Evolutionary conservation across 2,888 invertebrate species (phyloP), one percentile per base, ranked within the genome.

Genomic region (Stenoptilia bipunctidactyla): DNA sequence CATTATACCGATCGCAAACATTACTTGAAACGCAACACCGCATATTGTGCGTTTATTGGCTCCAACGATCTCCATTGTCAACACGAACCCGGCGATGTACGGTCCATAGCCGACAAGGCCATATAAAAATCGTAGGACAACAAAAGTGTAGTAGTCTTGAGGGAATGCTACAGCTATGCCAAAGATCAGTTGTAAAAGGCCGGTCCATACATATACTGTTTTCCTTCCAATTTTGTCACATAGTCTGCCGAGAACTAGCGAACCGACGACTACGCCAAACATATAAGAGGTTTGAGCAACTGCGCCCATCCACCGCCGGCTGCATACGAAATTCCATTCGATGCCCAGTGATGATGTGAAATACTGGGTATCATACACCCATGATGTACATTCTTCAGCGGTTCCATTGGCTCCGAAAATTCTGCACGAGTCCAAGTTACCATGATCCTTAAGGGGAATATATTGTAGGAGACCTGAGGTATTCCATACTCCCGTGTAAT

Each of bases 281-380:
- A 95, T 94, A 63, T 90, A 92, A 1, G 86, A 72, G 0, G 91
- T 89, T 59, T 94, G 94, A 0, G 92, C 90, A 1, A 90, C 68
- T 1, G 94, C 90, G 1, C 92, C 92, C 90, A 92, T 90, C 93
- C 94, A 94, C 35, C 92, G 85, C 30, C 85, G 80, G 46, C 88
- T 87, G 63, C 95, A 95, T 0, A 94, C 93, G 43, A 94, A 89
- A 61, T 91, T 74, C 94, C 93, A 94, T 66, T 95, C 93, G 20
- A 93, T 92, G 1, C 89, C 90, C 15, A 92, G 86, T 0, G 93
- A 91, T 0, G 90, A 88, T 42, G 88, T 72, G 54, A 89, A 91
- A 60, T 90, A 92, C 1, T 89, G 90, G 1, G 84, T 86, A 57
- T 94, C 90, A 62, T 91, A 94, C 0, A 90, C 88, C 88, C 91